Conservation (phyloP, 2,113 vertebrate genomes). For the Pituophis catenifer region DNA sequence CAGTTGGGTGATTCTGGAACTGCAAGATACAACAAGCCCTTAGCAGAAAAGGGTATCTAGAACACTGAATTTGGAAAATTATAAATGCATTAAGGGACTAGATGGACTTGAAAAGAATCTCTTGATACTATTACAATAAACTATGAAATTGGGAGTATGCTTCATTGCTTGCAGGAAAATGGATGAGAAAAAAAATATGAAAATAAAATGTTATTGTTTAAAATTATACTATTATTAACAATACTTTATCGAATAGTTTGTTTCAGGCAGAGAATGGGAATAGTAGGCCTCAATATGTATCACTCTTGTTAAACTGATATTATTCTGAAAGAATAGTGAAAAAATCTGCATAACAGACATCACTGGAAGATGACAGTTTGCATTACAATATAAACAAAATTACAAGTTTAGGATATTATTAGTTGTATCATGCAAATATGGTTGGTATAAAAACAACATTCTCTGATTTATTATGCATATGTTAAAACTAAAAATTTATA, state of each 20-base stretch:
- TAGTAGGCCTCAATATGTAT: fast-evolving
- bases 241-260: not conserved
- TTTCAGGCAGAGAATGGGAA: not conserved
- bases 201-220: not conserved
- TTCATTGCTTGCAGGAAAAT: not conserved
- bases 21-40: not conserved
- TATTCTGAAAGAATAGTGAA: not conserved
- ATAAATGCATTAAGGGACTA: not conserved
- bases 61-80: not conserved
- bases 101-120: not conserved
- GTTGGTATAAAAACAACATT: not conserved
- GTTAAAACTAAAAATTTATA: not conserved
- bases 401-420: not conserved
- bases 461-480: not conserved
- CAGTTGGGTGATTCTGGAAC: not conserved
- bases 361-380: fast-evolving
- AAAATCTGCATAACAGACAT: not conserved
- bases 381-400: not conserved
- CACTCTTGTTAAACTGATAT: not conserved
- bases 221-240: fast-evolving
- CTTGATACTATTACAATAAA: not conserved
- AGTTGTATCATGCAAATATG: not conserved
- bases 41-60: not conserved
- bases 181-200: not conserved
- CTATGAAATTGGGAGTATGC: not conserved